phyloP scores from a whole-genome alignment of 1,140 invertebrate genomes.

The Philotrypesis tridentata region DNA sequence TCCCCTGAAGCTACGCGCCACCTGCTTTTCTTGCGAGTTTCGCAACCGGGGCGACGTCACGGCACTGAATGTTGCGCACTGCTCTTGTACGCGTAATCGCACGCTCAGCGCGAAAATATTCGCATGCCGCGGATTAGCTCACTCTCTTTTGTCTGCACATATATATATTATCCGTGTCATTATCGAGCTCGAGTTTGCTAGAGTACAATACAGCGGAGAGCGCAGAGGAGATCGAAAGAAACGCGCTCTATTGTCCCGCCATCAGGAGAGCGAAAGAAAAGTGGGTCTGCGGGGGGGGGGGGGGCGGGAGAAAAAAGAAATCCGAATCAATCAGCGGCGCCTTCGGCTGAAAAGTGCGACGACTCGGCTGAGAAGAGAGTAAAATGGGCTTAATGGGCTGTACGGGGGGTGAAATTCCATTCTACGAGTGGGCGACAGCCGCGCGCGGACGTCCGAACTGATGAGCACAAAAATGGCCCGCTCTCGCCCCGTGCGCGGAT shows the following conservation, averaged over 20 bases:
- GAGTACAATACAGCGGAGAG: no score
- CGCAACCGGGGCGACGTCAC: not conserved
- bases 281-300: no score
- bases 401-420: constrained; percentile 18
- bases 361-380: constrained; percentile 47
- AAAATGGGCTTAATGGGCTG: constrained; percentile 61
- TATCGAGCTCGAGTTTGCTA: not conserved
- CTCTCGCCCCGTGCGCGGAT: no score
- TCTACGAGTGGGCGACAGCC: constrained; percentile 53
- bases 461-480: constrained; percentile 32
- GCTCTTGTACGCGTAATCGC: no score
- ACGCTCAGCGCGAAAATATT: constrained; percentile 7
- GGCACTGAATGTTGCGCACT: not conserved
- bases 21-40: not conserved
- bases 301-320: constrained; percentile 46
- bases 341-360: constrained; percentile 53
- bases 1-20: not conserved
- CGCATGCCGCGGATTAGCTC: not conserved
- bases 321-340: constrained; percentile 55
- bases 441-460: constrained; percentile 53
- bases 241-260: not conserved
- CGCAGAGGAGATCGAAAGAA: no score
- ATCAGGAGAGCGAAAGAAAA: not conserved
- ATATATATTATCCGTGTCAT: no score
- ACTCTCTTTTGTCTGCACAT: not conserved